Evolutionary conservation across 2,888 invertebrate genomes (phyloP).

Genomic region (Lydus trimaculatus): DNA sequence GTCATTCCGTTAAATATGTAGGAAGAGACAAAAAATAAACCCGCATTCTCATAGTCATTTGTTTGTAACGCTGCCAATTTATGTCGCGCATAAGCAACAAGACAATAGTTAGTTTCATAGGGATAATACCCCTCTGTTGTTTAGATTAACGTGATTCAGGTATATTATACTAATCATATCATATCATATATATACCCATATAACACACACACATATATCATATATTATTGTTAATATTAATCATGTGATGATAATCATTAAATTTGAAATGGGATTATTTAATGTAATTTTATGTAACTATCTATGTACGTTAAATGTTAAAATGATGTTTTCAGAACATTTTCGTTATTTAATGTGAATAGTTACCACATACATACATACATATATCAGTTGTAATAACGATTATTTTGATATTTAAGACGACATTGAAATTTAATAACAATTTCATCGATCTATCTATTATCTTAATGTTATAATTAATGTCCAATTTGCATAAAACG

Average conservation of each 20-base stretch:
- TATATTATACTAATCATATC: background rate
- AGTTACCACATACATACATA: background rate
- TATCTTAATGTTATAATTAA: background rate
- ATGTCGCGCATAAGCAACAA: conserved; percentile 7
- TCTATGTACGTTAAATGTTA: no score
- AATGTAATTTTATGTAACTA: no score
- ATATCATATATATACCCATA: background rate
- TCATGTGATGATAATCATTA: background rate
- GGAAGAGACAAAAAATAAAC: conserved; percentile 39
- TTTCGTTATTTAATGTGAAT: background rate
- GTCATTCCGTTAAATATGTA: conserved; percentile 37
- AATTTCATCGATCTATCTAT: background rate
- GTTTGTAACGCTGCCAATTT: conserved; percentile 35
- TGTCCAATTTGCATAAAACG: no score
- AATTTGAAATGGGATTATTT: background rate
- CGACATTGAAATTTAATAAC: background rate
- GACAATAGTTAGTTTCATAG: conserved; percentile 2
- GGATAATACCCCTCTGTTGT: background rate
- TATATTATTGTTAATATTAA: background rate
- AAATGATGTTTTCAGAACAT: background rate
- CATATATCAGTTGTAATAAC: background rate
- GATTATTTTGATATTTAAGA: background rate
- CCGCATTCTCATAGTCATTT: conserved; percentile 35
- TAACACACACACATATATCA: background rate
- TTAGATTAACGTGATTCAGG: background rate